A percentile compares a stretch with the other conserved stretches of the same genome.
phyloP scores from a whole-genome alignment of 2,113 vertebrate genomes.

The Myotis brandtii region DNA sequence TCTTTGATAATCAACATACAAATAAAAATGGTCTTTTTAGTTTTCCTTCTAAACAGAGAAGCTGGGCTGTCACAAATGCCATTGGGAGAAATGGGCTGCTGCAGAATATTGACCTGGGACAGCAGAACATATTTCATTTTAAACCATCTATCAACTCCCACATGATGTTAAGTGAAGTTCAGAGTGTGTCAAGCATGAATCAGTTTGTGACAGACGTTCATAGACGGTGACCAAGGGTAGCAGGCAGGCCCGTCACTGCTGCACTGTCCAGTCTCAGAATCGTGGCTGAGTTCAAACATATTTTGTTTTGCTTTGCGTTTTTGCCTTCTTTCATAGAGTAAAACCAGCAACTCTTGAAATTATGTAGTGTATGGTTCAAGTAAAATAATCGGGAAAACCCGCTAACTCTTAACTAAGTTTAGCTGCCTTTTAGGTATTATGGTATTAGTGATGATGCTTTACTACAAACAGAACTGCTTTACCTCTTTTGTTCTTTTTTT shows the following conservation, averaged over 20 bases:
- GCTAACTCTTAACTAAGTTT: neutral
- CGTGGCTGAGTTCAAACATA: neutral
- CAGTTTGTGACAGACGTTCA: neutral
- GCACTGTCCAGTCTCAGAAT: neutral
- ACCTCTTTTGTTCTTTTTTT: conserved; percentile 43
- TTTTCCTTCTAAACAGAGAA: neutral
- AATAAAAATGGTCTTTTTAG: neutral
- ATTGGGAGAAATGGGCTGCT: neutral
- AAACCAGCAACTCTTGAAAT: neutral
- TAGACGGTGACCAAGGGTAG: neutral
- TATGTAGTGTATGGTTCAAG: neutral
- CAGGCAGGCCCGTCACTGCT: neutral
- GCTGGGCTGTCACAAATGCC: neutral
- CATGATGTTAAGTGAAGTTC: neutral
- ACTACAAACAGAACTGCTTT: conserved; percentile 57
- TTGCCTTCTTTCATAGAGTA: neutral
- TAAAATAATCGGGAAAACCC: neutral
- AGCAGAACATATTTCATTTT: conserved; percentile 15
- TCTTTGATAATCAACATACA: neutral
- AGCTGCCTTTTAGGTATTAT: neutral
- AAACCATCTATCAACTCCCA: neutral
- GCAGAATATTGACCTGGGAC: neutral
- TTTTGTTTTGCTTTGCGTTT: conserved; percentile 20
- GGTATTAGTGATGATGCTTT: conserved; percentile 6
- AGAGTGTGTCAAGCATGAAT: neutral